phyloP scores from a whole-genome alignment of 2,888 invertebrate species.

The Drosophila paramelanica region DNA sequence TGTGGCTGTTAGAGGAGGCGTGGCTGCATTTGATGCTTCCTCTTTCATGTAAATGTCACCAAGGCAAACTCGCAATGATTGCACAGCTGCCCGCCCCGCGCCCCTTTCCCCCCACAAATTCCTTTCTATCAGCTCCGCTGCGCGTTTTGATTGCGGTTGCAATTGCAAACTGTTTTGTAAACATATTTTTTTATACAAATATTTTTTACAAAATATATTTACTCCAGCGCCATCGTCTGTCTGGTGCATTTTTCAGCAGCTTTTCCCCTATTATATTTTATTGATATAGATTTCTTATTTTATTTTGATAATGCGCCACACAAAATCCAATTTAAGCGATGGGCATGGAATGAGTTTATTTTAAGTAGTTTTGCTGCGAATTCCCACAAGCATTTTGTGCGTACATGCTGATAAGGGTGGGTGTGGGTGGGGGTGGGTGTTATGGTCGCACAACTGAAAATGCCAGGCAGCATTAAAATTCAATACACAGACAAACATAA shows the following conservation, averaged over 20 bases:
- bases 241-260: slow-evolving; percentile 29
- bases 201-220: slow-evolving; percentile 56
- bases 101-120: slow-evolving; percentile 13
- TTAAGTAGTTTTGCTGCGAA: slow-evolving; percentile 71
- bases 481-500: slow-evolving; percentile 77
- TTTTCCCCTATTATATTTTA: slow-evolving; percentile 9
- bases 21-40: slow-evolving; percentile 69
- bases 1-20: slow-evolving; percentile 45
- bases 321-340: slow-evolving; percentile 68
- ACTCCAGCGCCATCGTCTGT: slow-evolving; percentile 46
- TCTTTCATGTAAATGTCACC: slow-evolving; percentile 70
- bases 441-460: slow-evolving; percentile 35
- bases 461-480: slow-evolving; percentile 71
- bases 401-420: slow-evolving; percentile 40
- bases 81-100: slow-evolving; percentile 18
- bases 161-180: slow-evolving; percentile 62
- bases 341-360: slow-evolving; percentile 64
- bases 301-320: slow-evolving; percentile 37
- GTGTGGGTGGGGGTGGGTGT: background rate
- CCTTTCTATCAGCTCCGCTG: slow-evolving; percentile 41
- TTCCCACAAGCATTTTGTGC: slow-evolving; percentile 65
- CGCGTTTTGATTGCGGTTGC: slow-evolving; percentile 69
- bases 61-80: slow-evolving; percentile 62
- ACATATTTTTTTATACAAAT: slow-evolving; percentile 71
- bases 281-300: slow-evolving; percentile 11